A percentile compares a stretch with the other conserved stretches of the same genome.
Evolutionary conservation across 2,113 vertebrate genomes (phyloP).

Genomic region (Himantopus leucocephalus): DNA sequence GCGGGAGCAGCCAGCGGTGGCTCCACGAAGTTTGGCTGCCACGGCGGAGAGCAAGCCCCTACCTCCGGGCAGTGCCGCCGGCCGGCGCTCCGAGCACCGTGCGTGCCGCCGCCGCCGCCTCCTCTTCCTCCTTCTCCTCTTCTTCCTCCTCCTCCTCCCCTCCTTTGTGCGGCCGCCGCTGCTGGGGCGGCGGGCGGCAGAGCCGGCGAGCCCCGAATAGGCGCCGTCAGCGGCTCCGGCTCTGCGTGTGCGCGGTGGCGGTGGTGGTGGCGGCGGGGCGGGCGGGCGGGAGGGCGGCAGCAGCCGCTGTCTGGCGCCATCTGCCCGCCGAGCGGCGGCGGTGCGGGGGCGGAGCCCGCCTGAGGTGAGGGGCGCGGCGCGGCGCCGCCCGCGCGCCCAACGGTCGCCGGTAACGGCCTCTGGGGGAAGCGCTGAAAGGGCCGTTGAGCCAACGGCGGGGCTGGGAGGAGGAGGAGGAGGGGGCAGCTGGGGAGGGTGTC

Average conservation of each 20-base stretch:
- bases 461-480: fast-evolving
- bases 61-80: constrained; percentile 15
- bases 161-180: background rate
- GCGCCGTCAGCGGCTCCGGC: background rate
- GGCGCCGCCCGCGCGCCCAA: too few species aligned
- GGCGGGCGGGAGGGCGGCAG: background rate
- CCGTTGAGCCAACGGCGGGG: background rate
- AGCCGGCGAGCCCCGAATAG: background rate
- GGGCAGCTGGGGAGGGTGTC: fast-evolving
- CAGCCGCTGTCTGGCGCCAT: background rate
- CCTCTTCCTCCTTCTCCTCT: too few species aligned
- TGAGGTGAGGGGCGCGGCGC: background rate
- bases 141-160: too few species aligned
- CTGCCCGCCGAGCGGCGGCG: background rate
- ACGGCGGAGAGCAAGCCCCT: background rate
- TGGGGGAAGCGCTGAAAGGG: too few species aligned
- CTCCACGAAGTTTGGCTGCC: background rate
- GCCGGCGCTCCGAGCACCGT: background rate
- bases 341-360: background rate
- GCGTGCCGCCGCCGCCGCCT: background rate
- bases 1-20: background rate
- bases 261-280: background rate
- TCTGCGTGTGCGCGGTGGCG: background rate
- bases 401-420: background rate
- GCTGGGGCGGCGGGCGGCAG: background rate